Evolutionary conservation across 2,113 vertebrate genomes (phyloP).

Genomic region (Pseudopipra pipra): DNA sequence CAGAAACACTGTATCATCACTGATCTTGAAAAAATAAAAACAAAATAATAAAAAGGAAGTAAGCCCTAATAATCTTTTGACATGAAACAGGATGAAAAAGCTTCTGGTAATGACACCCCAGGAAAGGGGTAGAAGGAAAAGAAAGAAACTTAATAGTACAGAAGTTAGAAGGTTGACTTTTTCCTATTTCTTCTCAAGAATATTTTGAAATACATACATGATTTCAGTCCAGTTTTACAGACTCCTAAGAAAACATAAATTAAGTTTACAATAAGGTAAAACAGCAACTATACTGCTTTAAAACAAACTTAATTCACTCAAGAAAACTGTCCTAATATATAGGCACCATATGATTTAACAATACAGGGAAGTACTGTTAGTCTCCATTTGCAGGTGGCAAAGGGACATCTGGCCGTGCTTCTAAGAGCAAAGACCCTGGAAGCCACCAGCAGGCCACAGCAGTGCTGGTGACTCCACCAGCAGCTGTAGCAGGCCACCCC

Average conservation of each 20-base stretch:
- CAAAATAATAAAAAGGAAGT: neutral
- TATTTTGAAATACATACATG: neutral
- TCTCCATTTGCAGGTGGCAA: neutral
- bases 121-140: neutral
- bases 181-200: neutral
- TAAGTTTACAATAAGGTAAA: neutral
- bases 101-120: neutral
- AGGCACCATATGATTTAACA: fast-evolving
- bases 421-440: neutral
- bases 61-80: neutral
- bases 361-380: neutral
- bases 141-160: neutral
- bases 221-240: neutral
- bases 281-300: neutral
- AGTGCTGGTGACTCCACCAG: neutral
- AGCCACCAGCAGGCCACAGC: neutral
- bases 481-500: neutral
- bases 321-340: neutral
- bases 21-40: neutral
- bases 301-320: neutral
- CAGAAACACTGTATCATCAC: neutral
- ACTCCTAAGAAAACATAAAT: neutral
- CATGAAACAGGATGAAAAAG: neutral
- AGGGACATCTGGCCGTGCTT: neutral
- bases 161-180: neutral